Conservation (phyloP, 2,797 vertebrate genomes). For the Enteromius unitaeniatus region DNA sequence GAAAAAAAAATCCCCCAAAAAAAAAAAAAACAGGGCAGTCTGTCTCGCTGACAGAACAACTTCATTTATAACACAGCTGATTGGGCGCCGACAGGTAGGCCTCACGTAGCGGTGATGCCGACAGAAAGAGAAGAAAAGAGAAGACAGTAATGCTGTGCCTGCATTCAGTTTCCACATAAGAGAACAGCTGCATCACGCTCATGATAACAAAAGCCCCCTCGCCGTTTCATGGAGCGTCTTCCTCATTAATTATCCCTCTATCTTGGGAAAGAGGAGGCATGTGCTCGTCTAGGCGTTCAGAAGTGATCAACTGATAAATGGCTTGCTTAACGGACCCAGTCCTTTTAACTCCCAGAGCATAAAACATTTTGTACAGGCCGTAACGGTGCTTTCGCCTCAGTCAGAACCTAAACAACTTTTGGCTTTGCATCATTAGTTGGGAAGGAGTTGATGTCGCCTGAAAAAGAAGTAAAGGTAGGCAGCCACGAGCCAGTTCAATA, state of each 20-base stretch:
- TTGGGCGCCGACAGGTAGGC: conserved; percentile 59
- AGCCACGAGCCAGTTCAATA: neutral
- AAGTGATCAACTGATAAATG: conserved; percentile 59
- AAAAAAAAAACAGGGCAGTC: conserved; percentile 12
- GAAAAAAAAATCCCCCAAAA: too few species aligned
- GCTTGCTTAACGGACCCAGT: conserved; percentile 47
- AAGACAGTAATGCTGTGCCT: conserved; percentile 31
- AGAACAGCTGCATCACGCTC: conserved; percentile 1
- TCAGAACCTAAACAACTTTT: conserved; percentile 19
- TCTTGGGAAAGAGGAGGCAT: conserved; percentile 28
- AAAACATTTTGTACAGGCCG: conserved; percentile 40
- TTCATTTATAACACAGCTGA: conserved; percentile 66
- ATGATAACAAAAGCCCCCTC: conserved; percentile 19
- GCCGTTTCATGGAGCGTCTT: neutral
- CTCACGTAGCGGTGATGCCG: neutral
- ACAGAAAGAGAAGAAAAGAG: conserved; percentile 45
- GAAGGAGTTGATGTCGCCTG: neutral
- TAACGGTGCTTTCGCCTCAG: neutral
- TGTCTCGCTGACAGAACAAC: conserved; percentile 39
- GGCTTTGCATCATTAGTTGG: conserved; percentile 6
- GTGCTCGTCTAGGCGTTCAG: conserved; percentile 40
- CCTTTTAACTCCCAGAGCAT: conserved; percentile 43
- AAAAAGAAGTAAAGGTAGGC: conserved; percentile 12
- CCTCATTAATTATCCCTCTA: conserved; percentile 54
- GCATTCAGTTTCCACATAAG: neutral